Percentiles rank a stretch among this genome's conserved stretches.
These are phyloP conservation scores for Ashinkailepas kermadecensis DNA, from an alignment of 2,888 invertebrate species.

Conservation along the genomic window DNA sequence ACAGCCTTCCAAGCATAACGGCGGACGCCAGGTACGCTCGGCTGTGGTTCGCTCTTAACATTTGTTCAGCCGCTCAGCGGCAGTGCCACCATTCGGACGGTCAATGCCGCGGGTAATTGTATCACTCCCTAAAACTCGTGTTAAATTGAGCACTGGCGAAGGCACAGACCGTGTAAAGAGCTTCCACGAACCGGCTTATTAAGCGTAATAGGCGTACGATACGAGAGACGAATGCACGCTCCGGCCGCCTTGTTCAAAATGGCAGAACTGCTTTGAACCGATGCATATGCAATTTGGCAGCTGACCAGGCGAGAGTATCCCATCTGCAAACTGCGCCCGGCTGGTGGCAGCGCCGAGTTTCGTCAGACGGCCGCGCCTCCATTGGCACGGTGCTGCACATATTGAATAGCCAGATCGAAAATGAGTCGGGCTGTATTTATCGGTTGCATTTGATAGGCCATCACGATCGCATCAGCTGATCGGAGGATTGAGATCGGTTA, in stretches of 20 bases:
- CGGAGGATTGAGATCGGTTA: too few relatives aligned
- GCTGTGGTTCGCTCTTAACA: too few relatives aligned
- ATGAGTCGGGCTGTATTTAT: too few relatives aligned
- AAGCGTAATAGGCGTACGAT: background rate
- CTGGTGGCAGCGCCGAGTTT: background rate
- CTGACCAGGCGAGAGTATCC: background rate
- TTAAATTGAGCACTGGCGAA: background rate
- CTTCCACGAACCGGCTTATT: slow-evolving; percentile 2
- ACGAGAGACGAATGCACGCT: background rate
- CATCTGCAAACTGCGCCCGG: background rate
- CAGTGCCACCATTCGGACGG: too few relatives aligned
- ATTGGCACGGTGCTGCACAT: too few relatives aligned
- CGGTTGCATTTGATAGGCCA: too few relatives aligned
- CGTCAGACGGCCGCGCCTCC: too few relatives aligned
- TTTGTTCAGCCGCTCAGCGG: too few relatives aligned
- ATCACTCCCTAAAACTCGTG: background rate
- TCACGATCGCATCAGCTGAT: too few relatives aligned
- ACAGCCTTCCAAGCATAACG: too few relatives aligned
- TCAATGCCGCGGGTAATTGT: background rate
- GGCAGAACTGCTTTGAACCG: background rate
- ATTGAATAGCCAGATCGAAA: too few relatives aligned
- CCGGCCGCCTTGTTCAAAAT: background rate
- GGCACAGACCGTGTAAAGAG: background rate
- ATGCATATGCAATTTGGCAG: background rate
- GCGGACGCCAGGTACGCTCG: too few relatives aligned